These are phyloP conservation scores for Leptinotarsa texana DNA, from an alignment of 1,140 invertebrate species.

Conservation along the genomic window DNA sequence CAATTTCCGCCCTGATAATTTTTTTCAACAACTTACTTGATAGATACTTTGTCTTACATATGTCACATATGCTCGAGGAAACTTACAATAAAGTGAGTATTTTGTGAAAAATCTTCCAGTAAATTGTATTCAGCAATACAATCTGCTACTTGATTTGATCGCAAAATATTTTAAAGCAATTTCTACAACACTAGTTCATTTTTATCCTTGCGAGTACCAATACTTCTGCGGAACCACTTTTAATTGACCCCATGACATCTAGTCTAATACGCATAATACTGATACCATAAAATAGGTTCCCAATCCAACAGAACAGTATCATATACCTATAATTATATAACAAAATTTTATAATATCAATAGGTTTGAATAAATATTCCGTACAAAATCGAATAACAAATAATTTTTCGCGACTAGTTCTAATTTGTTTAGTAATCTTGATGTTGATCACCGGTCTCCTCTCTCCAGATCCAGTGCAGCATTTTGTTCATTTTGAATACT, in stretches of 20 bases:
- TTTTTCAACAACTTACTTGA: too few species aligned
- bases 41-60: too few species aligned
- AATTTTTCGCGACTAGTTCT: slow-evolving; percentile 8
- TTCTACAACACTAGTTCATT: too few species aligned
- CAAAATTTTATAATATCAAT: slow-evolving; percentile 20
- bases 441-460: slow-evolving; percentile 29
- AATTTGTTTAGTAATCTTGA: slow-evolving; percentile 32
- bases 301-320: background rate
- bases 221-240: too few species aligned
- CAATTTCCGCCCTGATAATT: too few species aligned
- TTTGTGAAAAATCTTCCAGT: too few species aligned
- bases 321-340: slow-evolving; percentile 22
- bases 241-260: background rate
- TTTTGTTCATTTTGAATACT: slow-evolving; percentile 45
- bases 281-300: background rate
- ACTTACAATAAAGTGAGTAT: too few species aligned
- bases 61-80: too few species aligned
- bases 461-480: slow-evolving; percentile 50
- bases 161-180: too few species aligned
- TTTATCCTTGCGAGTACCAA: too few species aligned
- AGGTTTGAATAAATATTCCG: slow-evolving; percentile 21
- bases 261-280: background rate
- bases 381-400: slow-evolving; percentile 25
- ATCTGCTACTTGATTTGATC: too few species aligned
- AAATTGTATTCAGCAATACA: too few species aligned